A percentile compares a stretch with the other conserved stretches of the same genome.
These are phyloP conservation scores for Serranus cabrilla DNA, from an alignment of 2,797 vertebrate species.

Conservation along the genomic window DNA sequence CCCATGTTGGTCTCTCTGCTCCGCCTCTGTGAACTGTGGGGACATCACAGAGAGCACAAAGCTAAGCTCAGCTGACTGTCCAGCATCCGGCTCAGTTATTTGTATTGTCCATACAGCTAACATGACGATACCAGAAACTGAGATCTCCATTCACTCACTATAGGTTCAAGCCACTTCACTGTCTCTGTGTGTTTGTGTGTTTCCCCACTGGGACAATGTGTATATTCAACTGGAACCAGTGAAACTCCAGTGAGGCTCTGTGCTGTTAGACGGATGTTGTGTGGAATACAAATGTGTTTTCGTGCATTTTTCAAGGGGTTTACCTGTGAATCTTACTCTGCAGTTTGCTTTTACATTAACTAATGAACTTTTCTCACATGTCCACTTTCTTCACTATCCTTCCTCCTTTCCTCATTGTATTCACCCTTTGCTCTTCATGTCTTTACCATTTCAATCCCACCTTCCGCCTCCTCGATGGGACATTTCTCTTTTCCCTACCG, in stretches of 20 bases:
- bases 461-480: neutral
- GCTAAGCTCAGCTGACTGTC: slow-evolving; percentile 24
- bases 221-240: neutral
- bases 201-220: slow-evolving; percentile 10
- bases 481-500: neutral
- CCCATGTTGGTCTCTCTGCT: slow-evolving; percentile 61
- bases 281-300: neutral
- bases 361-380: slow-evolving; percentile 9
- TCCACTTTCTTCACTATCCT: slow-evolving; percentile 7
- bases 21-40: slow-evolving; percentile 58
- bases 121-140: slow-evolving; percentile 83
- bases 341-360: neutral
- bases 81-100: slow-evolving; percentile 72
- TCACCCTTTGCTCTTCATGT: neutral
- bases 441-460: neutral
- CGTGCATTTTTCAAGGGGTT: slow-evolving; percentile 9
- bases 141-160: slow-evolving; percentile 42
- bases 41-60: slow-evolving; percentile 63
- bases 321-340: slow-evolving; percentile 1
- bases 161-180: slow-evolving; percentile 10
- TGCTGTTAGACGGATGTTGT: slow-evolving; percentile 2
- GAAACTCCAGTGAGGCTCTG: neutral
- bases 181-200: slow-evolving; percentile 17
- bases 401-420: neutral
- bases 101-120: slow-evolving; percentile 80